Conservation (phyloP, 2,888 invertebrate genomes). For the Mellilla xanthometata region DNA sequence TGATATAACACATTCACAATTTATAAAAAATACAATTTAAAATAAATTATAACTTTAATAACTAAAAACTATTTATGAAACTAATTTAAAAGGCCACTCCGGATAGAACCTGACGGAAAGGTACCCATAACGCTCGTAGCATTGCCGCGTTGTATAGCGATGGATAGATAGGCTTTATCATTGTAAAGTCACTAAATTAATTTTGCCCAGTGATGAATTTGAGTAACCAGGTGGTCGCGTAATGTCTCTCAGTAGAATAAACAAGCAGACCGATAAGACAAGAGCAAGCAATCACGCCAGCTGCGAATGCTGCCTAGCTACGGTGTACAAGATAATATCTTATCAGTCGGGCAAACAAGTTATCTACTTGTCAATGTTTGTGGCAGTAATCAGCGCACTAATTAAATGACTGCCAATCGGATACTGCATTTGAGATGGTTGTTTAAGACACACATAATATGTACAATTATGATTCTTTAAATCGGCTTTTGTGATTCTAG, state of each 20-base stretch:
- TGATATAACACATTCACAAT: too few species aligned
- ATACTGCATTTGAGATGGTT: background rate
- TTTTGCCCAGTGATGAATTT: background rate
- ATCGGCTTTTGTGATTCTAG: too few species aligned
- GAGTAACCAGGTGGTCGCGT: background rate
- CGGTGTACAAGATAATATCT: background rate
- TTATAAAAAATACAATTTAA: too few species aligned
- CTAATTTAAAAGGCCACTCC: too few species aligned
- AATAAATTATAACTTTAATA: too few species aligned
- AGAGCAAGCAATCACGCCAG: background rate
- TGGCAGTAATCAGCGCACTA: background rate
- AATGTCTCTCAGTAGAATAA: background rate
- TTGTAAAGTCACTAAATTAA: too few species aligned
- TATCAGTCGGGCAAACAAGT: background rate
- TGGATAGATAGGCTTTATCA: too few species aligned
- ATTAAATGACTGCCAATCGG: background rate
- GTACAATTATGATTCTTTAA: too few species aligned
- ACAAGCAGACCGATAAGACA: conserved; percentile 3
- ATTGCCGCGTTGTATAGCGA: too few species aligned
- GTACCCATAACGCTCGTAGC: too few species aligned
- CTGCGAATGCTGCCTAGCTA: background rate
- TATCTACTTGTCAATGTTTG: conserved; percentile 12
- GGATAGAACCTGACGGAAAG: too few species aligned
- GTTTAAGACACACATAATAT: background rate
- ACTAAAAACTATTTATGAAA: too few species aligned